phyloP scores from a whole-genome alignment of 1,140 invertebrate genomes.

The Drosophila persimilis region DNA sequence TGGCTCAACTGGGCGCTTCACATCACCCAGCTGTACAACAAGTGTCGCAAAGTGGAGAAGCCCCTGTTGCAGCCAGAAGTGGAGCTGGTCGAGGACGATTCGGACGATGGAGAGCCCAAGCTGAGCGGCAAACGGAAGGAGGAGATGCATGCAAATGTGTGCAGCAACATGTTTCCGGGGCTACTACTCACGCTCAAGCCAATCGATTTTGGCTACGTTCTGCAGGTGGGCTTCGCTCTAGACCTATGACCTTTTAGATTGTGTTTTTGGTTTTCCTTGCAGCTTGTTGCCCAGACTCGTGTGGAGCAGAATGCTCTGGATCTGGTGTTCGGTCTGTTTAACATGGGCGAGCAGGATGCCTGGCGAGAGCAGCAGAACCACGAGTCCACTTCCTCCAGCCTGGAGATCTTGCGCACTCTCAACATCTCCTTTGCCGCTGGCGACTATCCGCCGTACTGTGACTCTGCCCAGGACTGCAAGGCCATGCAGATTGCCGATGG shows the following conservation, averaged over 20 bases:
- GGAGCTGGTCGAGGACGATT: constrained; percentile 19
- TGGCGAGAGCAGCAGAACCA: constrained; percentile 69
- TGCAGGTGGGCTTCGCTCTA: constrained; percentile 83
- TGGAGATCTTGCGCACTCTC: constrained; percentile 74
- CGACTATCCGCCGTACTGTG: constrained; percentile 67
- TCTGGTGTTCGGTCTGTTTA: constrained; percentile 76
- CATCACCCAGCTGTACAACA: constrained; percentile 75
- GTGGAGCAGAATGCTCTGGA: constrained; percentile 75
- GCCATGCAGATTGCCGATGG: constrained; percentile 32
- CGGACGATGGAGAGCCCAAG: constrained; percentile 46
- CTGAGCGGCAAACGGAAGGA: constrained; percentile 64
- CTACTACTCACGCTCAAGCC: constrained; percentile 84
- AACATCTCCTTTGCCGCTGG: constrained; percentile 72
- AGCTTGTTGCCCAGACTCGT: constrained; percentile 67
- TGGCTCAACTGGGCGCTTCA: constrained; percentile 77
- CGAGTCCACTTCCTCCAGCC: constrained; percentile 73
- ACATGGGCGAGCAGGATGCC: constrained; percentile 77
- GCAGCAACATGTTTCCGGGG: constrained; percentile 85
- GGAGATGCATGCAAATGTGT: constrained; percentile 80
- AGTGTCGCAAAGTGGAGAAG: constrained; percentile 61
- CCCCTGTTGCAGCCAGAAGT: constrained; percentile 3
- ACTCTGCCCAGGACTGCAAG: constrained; percentile 63
- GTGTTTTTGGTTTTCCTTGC: too few relatives aligned
- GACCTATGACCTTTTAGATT: neutral
- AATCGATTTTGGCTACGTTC: constrained; percentile 84